Evolutionary conservation across 2,113 vertebrate genomes (phyloP).

Genomic region (Dromas ardeola): DNA sequence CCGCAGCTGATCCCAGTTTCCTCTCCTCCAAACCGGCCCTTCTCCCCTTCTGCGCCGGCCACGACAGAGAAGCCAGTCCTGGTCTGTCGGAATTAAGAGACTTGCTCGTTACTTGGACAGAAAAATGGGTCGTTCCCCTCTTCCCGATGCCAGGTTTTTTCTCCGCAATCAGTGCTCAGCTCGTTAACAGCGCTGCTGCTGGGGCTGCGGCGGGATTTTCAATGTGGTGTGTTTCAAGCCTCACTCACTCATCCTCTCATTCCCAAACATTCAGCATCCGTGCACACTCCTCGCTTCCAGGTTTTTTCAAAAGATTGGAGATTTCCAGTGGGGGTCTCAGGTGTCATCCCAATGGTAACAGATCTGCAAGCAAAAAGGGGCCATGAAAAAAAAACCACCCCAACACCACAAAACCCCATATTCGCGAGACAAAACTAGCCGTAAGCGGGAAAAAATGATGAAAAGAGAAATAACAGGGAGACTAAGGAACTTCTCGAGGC

Average conservation of each 20-base stretch:
- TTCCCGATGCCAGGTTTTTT: slow-evolving; percentile 56
- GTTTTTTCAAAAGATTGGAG: slow-evolving; percentile 88
- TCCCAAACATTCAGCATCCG: slow-evolving; percentile 90
- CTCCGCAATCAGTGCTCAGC: slow-evolving; percentile 70
- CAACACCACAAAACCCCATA: accelerated
- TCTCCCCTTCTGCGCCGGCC: slow-evolving; percentile 55
- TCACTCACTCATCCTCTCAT: slow-evolving; percentile 91
- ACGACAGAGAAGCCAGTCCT: slow-evolving; percentile 65
- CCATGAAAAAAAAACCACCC: background rate
- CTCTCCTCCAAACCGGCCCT: slow-evolving; percentile 52
- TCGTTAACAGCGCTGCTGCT: slow-evolving; percentile 71
- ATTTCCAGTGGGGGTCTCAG: slow-evolving; percentile 91
- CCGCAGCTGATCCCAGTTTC: slow-evolving; percentile 69
- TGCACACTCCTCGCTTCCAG: slow-evolving; percentile 89
- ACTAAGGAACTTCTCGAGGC: accelerated
- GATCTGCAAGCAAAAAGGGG: slow-evolving; percentile 76
- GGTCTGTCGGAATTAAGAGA: slow-evolving; percentile 65
- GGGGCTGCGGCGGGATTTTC: slow-evolving; percentile 81
- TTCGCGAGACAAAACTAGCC: accelerated
- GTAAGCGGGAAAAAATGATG: background rate
- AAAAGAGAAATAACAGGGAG: background rate
- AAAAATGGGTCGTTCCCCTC: slow-evolving; percentile 45
- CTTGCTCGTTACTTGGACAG: background rate
- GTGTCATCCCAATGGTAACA: slow-evolving; percentile 76
- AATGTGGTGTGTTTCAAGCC: slow-evolving; percentile 91